A percentile compares a stretch with the other conserved stretches of the same genome.
These are phyloP conservation scores for Paramormyrops hopkinsi DNA, from an alignment of 2,797 vertebrate species.

Conservation along the genomic window DNA sequence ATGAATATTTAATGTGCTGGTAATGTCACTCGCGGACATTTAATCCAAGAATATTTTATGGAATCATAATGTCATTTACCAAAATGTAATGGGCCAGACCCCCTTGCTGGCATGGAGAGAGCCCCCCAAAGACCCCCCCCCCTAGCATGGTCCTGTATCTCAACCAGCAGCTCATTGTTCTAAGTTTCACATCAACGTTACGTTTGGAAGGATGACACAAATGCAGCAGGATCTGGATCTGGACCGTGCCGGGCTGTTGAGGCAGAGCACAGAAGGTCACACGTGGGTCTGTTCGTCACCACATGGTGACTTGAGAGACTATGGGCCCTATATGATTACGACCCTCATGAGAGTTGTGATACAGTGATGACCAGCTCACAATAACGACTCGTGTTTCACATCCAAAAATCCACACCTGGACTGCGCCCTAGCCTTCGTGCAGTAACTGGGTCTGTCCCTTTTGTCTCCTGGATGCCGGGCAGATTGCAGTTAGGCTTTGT, in stretches of 20 bases:
- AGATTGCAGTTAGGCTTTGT: not conserved
- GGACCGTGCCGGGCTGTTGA: not conserved
- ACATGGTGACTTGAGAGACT: not conserved
- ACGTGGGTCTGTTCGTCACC: not conserved
- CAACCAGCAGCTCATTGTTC: not conserved
- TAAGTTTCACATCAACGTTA: not conserved
- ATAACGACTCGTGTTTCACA: not conserved
- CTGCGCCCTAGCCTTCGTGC: not conserved
- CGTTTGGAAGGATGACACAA: not conserved
- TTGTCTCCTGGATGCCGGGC: not conserved
- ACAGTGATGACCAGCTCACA: not conserved
- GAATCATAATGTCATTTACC: not conserved
- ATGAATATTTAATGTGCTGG: constrained; percentile 12
- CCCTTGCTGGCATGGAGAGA: not conserved
- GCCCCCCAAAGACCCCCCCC: not conserved
- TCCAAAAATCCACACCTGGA: not conserved
- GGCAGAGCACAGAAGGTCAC: not conserved
- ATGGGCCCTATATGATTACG: not conserved
- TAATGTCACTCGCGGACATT: constrained; percentile 11
- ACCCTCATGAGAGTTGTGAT: not conserved
- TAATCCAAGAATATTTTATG: constrained; percentile 5
- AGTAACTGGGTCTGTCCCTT: not conserved
- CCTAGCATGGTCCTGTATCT: not conserved
- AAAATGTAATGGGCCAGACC: not conserved
- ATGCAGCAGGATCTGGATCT: not conserved